These are phyloP conservation scores for Rhagonycha lutea DNA, from an alignment of 2,888 invertebrate genomes.

Conservation along the genomic window DNA sequence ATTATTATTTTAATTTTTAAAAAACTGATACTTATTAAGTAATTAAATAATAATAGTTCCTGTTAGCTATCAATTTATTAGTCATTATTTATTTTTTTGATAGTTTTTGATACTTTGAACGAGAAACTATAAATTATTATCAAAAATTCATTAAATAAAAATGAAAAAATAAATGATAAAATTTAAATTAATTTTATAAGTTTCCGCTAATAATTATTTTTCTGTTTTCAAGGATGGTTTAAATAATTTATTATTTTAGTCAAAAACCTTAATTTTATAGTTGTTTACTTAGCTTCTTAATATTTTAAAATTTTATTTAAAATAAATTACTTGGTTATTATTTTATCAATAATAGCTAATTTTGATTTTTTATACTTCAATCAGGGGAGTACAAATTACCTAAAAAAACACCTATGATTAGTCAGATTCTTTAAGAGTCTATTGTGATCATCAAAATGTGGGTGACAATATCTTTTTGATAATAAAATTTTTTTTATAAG, in stretches of 20 bases:
- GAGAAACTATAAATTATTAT: no score
- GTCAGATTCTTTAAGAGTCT: neutral
- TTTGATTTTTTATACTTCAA: neutral
- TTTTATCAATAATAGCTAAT: neutral
- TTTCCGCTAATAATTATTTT: no score
- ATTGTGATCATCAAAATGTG: neutral
- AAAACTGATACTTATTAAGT: neutral
- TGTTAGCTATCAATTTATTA: neutral
- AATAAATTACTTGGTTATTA: neutral
- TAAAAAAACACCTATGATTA: neutral
- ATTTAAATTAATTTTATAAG: no score
- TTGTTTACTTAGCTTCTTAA: no score
- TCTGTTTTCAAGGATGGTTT: no score
- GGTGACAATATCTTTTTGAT: neutral
- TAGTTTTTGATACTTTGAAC: no score
- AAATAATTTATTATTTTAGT: no score
- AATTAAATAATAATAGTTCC: neutral
- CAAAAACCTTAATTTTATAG: no score
- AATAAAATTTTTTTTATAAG: neutral
- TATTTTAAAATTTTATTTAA: no score
- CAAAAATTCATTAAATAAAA: no score
- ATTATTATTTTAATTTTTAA: neutral
- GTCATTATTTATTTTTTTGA: no score
- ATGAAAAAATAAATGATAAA: no score
- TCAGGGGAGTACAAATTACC: neutral